Percentiles rank a stretch among this genome's conserved stretches.
Conservation (phyloP, 2,797 vertebrate species). For the Chloroceryle inda region DNA sequence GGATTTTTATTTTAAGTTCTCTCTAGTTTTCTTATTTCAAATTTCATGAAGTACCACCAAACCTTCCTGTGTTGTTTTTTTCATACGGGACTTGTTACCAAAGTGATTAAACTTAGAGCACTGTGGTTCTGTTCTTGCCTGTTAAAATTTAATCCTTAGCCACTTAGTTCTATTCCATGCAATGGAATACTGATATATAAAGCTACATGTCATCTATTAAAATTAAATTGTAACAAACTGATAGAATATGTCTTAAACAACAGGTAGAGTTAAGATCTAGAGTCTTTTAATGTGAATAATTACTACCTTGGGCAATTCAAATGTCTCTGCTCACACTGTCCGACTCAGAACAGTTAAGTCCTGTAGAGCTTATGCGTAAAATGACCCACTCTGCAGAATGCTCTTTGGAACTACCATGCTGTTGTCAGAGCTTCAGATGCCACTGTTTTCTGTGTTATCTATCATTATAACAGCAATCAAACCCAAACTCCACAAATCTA, state of each 20-base stretch:
- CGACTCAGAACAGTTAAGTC: neutral
- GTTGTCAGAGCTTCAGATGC: neutral
- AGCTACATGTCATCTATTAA: neutral
- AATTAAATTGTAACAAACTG: constrained; percentile 15
- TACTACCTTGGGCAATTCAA: neutral
- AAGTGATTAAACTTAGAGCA: neutral
- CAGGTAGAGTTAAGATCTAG: neutral
- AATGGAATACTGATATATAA: neutral
- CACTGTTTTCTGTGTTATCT: neutral
- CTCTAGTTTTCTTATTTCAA: neutral
- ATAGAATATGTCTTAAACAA: neutral
- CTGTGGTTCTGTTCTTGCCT: neutral
- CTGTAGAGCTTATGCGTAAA: neutral
- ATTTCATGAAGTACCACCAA: neutral
- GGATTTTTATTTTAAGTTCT: neutral
- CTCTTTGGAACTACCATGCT: neutral
- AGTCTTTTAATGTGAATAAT: neutral
- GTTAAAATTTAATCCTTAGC: constrained; percentile 35
- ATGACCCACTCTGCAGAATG: neutral
- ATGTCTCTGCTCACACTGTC: neutral
- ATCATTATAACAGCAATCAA: neutral
- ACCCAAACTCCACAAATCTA: neutral
- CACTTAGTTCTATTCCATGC: neutral
- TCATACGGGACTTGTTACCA: neutral
- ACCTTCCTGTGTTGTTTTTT: neutral